Evolutionary conservation across 2,888 invertebrate species (phyloP).

Genomic region (Caenorhabditis becei): DNA sequence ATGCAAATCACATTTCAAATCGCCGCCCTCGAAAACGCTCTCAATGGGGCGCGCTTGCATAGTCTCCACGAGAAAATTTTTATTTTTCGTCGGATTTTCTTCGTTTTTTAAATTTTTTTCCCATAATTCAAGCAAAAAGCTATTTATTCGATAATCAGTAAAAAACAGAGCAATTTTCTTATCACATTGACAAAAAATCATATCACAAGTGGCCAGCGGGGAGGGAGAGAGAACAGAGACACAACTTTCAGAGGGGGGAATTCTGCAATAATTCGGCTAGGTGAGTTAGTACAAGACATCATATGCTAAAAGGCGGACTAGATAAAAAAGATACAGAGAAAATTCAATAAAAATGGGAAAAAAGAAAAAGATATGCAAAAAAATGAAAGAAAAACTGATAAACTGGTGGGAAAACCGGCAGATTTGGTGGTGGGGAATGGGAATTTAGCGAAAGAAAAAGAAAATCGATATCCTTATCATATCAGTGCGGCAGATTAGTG

Average conservation of each 20-base stretch:
- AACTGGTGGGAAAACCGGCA: background rate
- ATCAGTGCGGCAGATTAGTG: conserved; percentile 38
- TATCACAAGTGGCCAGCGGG: conserved; percentile 57
- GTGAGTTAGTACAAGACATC: conserved; percentile 18
- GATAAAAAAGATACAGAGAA: conserved; percentile 9
- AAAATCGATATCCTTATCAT: too few relatives aligned
- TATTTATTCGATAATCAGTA: conserved; percentile 5
- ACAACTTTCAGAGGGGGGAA: background rate
- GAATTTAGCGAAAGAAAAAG: background rate
- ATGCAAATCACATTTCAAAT: conserved; percentile 9
- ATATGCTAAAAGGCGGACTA: conserved; percentile 33
- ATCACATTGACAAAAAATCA: conserved; percentile 25
- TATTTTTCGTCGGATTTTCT: background rate
- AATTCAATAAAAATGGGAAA: background rate
- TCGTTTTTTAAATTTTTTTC: background rate
- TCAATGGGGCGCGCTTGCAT: conserved; percentile 33
- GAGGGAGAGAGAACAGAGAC: conserved; percentile 9
- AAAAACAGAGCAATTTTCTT: conserved; percentile 5
- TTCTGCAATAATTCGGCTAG: background rate
- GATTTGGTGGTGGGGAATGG: conserved; percentile 2
- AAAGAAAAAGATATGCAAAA: conserved; percentile 9
- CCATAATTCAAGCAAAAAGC: conserved; percentile 7
- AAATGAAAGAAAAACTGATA: conserved; percentile 1
- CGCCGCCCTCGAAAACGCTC: conserved; percentile 3
- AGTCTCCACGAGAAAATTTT: background rate